phyloP scores from a whole-genome alignment of 2,888 invertebrate species.

The Tillus elongatus region DNA sequence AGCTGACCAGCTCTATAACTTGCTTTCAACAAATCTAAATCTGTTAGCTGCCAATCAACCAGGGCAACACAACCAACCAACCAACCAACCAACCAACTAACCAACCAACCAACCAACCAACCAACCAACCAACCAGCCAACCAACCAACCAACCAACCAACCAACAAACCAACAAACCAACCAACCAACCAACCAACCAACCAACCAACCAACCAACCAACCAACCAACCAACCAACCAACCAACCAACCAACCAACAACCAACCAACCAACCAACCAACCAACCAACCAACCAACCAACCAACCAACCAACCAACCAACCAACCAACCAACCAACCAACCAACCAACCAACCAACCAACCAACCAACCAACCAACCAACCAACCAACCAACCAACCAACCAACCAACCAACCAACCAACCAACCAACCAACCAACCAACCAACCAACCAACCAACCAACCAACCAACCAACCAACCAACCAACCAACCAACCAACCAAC shows the following conservation, averaged over 20 bases:
- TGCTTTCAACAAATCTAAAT: no score
- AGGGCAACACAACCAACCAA: no score
- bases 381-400: not conserved
- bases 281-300: not conserved
- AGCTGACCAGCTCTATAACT: no score
- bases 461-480: not conserved
- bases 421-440: not conserved
- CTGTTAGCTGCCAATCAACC: constrained; percentile 1
- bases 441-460: not conserved
- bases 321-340: not conserved
- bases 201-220: constrained; percentile 4
- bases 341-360: not conserved
- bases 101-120: no score
- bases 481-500: not conserved
- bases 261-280: not conserved
- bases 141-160: no score
- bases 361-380: not conserved
- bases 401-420: not conserved
- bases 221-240: constrained; percentile 4
- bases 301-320: not conserved
- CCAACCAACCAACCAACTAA: no score
- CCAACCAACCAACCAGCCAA: no score
- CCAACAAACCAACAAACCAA: no score
- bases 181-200: constrained; percentile 4
- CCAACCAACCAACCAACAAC: constrained; percentile 4